Percentiles rank a stretch among this genome's conserved stretches.
phyloP scores from a whole-genome alignment of 2,888 invertebrate species.

The Lissonota sp. region DNA sequence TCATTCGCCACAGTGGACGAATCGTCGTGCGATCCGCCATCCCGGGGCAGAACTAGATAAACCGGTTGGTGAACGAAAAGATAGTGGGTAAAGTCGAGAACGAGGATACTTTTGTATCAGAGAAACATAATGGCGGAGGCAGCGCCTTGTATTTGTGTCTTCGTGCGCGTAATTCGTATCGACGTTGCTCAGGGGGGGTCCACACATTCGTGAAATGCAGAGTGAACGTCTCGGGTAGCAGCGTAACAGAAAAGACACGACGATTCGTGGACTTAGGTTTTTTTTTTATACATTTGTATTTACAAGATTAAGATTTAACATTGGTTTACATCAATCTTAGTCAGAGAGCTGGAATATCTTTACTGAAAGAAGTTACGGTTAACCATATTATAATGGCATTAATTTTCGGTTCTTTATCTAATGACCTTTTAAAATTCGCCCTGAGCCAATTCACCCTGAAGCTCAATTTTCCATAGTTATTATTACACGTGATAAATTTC shows the following conservation, averaged over 20 bases:
- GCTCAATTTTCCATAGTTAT: too few species aligned
- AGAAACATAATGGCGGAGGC: conserved; percentile 71
- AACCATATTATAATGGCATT: too few species aligned
- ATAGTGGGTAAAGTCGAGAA: conserved; percentile 77
- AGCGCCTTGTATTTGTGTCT: conserved; percentile 4
- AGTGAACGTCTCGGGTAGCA: conserved; percentile 15
- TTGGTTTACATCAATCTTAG: conserved; percentile 51
- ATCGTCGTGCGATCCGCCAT: conserved; percentile 31
- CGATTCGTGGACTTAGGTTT: conserved; percentile 49
- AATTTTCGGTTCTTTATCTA: too few species aligned
- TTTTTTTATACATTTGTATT: conserved; percentile 73
- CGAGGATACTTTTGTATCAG: conserved; percentile 78
- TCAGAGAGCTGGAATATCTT: conserved; percentile 5
- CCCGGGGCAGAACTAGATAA: conserved; percentile 56
- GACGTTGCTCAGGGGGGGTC: conserved; percentile 23
- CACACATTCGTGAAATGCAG: conserved; percentile 43
- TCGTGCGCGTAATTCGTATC: not conserved
- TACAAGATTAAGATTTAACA: conserved; percentile 73
- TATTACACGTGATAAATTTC: too few species aligned
- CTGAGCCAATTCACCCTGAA: too few species aligned
- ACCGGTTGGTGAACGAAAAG: conserved; percentile 63
- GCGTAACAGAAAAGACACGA: conserved; percentile 26
- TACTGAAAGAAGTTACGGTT: conserved; percentile 7
- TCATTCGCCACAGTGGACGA: conserved; percentile 39
- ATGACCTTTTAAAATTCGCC: too few species aligned